Percentiles rank a stretch among this genome's conserved stretches.
These are phyloP conservation scores for Megastigmus dorsalis DNA, from an alignment of 2,888 invertebrate genomes.

Conservation along the genomic window DNA sequence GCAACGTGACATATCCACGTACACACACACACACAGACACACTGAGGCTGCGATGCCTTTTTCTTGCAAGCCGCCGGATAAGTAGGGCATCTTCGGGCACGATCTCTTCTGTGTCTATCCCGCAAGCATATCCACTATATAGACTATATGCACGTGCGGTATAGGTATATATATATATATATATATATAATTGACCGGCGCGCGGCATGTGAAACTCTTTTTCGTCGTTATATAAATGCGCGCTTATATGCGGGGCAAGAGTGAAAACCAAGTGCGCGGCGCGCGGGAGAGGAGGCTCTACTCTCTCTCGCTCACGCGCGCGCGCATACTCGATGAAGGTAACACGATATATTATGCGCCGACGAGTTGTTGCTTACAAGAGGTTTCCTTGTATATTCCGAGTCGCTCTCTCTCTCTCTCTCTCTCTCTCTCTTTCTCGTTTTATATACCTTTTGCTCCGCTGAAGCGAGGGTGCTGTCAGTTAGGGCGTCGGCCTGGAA, in stretches of 20 bases:
- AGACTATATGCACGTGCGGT: conserved; percentile 1
- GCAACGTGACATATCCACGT: background rate
- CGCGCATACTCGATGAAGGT: conserved; percentile 49
- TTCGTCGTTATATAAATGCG: background rate
- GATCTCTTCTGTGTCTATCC: conserved; percentile 58
- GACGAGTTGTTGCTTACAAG: too few relatives aligned
- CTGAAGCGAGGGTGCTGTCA: conserved; percentile 30
- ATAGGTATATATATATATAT: too few relatives aligned
- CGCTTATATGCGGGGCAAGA: background rate
- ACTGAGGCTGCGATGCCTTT: conserved; percentile 6
- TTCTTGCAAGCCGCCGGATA: conserved; percentile 62
- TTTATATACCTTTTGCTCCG: background rate
- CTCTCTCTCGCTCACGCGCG: too few relatives aligned
- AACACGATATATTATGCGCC: conserved; percentile 38
- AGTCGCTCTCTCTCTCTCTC: background rate
- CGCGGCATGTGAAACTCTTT: conserved; percentile 16
- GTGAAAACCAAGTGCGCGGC: background rate
- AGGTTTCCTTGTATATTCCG: background rate
- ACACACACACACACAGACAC: background rate
- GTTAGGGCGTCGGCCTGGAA: conserved; percentile 13
- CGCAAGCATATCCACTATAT: background rate
- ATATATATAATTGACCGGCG: conserved; percentile 36
- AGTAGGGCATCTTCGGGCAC: conserved; percentile 70
- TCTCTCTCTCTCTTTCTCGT: too few relatives aligned
- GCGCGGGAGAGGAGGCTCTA: background rate